Base-by-base conservation (phyloP, 2,113 vertebrate genomes). In the Felis catus region DNA sequence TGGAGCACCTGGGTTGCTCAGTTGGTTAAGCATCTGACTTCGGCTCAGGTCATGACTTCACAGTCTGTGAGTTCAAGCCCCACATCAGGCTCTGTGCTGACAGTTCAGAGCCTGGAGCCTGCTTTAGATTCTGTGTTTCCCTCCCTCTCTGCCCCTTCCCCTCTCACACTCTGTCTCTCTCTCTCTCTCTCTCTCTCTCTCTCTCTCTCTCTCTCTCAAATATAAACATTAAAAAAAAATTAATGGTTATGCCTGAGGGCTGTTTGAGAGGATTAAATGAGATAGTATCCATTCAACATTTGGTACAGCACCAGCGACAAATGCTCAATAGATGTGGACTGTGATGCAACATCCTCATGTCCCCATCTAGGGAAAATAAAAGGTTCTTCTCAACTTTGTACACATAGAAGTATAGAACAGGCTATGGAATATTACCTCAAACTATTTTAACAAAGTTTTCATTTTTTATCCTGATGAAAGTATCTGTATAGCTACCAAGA, bases 381-480 rank as follows among this genome's bases (percentile, higher is more conserved):
- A 66, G 21, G 61, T 18, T 83, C 29, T 18, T 68, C 6, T 45
- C 36, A 15, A n/a, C 14, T 91, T 66, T 55, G 23, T 48, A 80
- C 8, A 92, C 36, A 45, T 1, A 79, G 31, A 78, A 82, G 36
- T 51, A 65, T 18, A 84, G 21, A 94, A 94, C 31, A 83, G 66
- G 4, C 29, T 84, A 8, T 53, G 65, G 18, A 33, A 76, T 21
- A 51, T 36, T 63, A 36, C 74, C 29, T 91, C 29, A 79, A 82
- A 19, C 58, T 68, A 73, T 10, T 45, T 70, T 76, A 85, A 74
- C 39, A 21, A 76, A 27, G 16, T 92, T 94, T 92, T 94, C 83
- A 76, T 36, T 81, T 80, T 89, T 81, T 33, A 84, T 48, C 71
- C 58, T 82, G 19, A 70, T 84, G 7, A 89, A 89, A 97, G 91